Evolutionary conservation across 1,140 invertebrate genomes (phyloP), one percentile per base, ranked within the genome.

Genomic region (Aphelinus atriplicis): DNA sequence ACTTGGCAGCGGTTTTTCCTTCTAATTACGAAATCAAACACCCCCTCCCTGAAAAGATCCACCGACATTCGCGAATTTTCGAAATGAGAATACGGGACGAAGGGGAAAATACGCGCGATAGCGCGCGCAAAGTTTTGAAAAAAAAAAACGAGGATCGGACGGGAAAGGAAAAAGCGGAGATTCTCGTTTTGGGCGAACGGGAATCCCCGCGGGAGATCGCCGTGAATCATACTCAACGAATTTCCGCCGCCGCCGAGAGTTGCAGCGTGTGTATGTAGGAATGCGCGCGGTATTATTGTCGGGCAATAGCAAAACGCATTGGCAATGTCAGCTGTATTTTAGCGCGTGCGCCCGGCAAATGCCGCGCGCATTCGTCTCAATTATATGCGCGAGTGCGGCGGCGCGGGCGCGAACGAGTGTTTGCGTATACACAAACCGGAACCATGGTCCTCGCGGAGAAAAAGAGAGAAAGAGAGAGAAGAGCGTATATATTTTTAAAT

Each of bases 191-290:
- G 2, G 55, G 47, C 48, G 47, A 48, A 46, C n/a, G 50, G 42
- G 42, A 55, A 47, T 63, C 63, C 50, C 10, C 48, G 1, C 1
- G 47, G 57, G 58, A n/a, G 61, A 43, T 62, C 26, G 26, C 9
- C 63, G 48, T 66, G 63, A 66, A 73, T 72, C 62, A 65, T 60
- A 47, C 45, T 60, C 60, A 50, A 73, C 26, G 26, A 26, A 26
- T 26, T 26, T 26, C 26, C 26, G 26, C 26, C 26, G 43, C 46
- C 26, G 26, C 26, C 26, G 26, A 26, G 26, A 26, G 26, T 26
- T 26, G 26, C 26, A 26, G 26, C 26, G 26, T 26, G 26, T 26
- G 26, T 26, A 26, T 7, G 45, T 50, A 26, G 43, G 42, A 63
- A 63, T 47, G 47, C 42, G n/a, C 26, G 26, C 26, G n/a, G 62